Evolutionary conservation across 1,140 invertebrate species (phyloP).

Genomic region (Drosophila sp.): DNA sequence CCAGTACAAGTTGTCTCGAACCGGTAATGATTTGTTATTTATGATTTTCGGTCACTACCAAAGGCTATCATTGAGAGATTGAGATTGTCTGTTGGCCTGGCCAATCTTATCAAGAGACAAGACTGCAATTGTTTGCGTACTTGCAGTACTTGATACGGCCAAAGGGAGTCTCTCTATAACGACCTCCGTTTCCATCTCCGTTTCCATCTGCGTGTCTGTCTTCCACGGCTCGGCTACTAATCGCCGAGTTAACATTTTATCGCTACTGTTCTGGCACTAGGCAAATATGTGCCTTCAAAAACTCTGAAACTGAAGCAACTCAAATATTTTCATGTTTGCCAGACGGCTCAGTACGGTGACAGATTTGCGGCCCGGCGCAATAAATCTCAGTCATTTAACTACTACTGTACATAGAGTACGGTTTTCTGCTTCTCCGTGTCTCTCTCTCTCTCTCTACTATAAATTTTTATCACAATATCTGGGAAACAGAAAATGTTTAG

Average conservation of each 20-base stretch:
- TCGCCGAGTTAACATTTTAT: slow-evolving; percentile 81
- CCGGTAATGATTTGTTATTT: slow-evolving; percentile 77
- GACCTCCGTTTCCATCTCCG: slow-evolving; percentile 20
- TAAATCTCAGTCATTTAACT: slow-evolving; percentile 68
- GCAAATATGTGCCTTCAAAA: slow-evolving; percentile 73
- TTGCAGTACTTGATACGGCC: not conserved
- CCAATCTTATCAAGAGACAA: slow-evolving; percentile 59
- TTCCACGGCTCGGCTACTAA: slow-evolving; percentile 49
- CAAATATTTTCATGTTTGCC: slow-evolving; percentile 77
- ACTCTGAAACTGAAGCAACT: slow-evolving; percentile 56
- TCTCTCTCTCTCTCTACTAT: slow-evolving; percentile 24
- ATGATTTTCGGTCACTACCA: slow-evolving; percentile 69
- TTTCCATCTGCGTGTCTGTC: not conserved
- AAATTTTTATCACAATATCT: slow-evolving; percentile 77
- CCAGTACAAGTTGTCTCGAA: slow-evolving; percentile 3
- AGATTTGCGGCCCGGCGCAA: slow-evolving; percentile 68
- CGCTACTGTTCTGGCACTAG: slow-evolving; percentile 82
- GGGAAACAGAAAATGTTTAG: slow-evolving; percentile 59
- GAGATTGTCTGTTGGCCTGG: slow-evolving; percentile 6
- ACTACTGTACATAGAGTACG: slow-evolving; percentile 26
- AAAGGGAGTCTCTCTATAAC: no score
- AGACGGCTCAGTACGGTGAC: slow-evolving; percentile 66
- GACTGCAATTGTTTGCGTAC: slow-evolving; percentile 72
- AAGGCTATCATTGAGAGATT: slow-evolving; percentile 51
- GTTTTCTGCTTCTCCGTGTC: not conserved